Conservation (phyloP, 2,888 invertebrate genomes). For the Platycheirus albimanus region DNA sequence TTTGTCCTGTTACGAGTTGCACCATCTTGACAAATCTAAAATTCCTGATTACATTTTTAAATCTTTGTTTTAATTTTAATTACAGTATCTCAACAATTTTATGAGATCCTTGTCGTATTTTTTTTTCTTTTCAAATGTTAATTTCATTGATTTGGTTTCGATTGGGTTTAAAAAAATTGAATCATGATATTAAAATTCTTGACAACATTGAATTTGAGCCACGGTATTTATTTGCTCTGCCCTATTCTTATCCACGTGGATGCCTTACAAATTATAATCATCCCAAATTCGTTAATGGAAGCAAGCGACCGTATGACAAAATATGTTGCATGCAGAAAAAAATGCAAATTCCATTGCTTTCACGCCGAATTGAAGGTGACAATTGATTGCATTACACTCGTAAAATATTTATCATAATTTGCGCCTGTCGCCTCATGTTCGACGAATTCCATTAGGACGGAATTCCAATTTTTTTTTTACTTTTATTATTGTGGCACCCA, state of each 20-base stretch:
- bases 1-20: no score
- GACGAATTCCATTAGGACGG: slow-evolving; percentile 68
- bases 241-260: slow-evolving; percentile 55
- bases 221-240: slow-evolving; percentile 49
- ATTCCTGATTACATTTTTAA: no score
- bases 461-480: slow-evolving; percentile 38
- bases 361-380: slow-evolving; percentile 68
- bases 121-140: no score
- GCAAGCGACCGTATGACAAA: slow-evolving; percentile 19
- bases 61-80: no score
- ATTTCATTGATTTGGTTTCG: no score
- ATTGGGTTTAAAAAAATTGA: no score
- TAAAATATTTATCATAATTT: slow-evolving; percentile 73
- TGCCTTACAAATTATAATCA: slow-evolving; percentile 5
- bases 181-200: no score
- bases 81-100: no score
- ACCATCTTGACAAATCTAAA: no score
- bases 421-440: slow-evolving; percentile 58
- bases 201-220: no score
- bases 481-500: slow-evolving; percentile 53
- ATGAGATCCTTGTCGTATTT: no score
- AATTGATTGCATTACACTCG: slow-evolving; percentile 71
- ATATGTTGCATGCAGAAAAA: slow-evolving; percentile 31
- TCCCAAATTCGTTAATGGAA: slow-evolving; percentile 37
- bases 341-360: slow-evolving; percentile 71